phyloP scores from a whole-genome alignment of 1,140 invertebrate genomes.

The Lycorma delicatula region DNA sequence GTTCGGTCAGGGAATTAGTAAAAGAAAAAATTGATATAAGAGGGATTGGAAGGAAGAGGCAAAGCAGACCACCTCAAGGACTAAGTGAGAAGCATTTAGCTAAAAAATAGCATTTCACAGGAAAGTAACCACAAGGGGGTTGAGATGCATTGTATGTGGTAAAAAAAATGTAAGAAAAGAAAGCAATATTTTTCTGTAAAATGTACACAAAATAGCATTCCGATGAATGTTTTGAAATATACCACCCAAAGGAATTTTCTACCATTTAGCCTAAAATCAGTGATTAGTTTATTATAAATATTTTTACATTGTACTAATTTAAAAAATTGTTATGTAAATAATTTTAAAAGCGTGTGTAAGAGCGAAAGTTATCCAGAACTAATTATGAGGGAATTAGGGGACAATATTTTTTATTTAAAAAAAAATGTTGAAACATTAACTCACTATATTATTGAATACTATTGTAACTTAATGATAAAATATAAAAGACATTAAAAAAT shows the following conservation, averaged over 20 bases:
- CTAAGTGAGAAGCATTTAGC: background rate
- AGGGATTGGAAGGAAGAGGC: background rate
- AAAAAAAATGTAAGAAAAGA: background rate
- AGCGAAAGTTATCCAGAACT: no score
- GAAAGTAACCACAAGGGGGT: background rate
- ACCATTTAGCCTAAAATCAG: no score
- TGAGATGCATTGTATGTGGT: background rate
- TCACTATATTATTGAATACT: no score
- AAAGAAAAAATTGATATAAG: background rate
- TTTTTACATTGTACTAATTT: no score
- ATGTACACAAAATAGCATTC: background rate
- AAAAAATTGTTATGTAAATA: no score
- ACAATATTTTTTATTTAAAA: no score
- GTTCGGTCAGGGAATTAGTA: background rate
- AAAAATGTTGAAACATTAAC: no score
- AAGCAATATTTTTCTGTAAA: constrained; percentile 5
- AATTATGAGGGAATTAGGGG: no score
- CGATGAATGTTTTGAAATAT: constrained; percentile 2
- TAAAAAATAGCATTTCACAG: background rate
- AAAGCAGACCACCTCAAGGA: background rate
- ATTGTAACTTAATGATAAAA: no score
- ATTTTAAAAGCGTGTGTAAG: no score
- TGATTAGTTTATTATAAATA: no score
- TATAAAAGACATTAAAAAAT: no score
- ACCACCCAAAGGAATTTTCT: constrained; percentile 1